Evolutionary conservation across 2,797 vertebrate genomes (phyloP).

Genomic region (Pseudomugil gertrudae): DNA sequence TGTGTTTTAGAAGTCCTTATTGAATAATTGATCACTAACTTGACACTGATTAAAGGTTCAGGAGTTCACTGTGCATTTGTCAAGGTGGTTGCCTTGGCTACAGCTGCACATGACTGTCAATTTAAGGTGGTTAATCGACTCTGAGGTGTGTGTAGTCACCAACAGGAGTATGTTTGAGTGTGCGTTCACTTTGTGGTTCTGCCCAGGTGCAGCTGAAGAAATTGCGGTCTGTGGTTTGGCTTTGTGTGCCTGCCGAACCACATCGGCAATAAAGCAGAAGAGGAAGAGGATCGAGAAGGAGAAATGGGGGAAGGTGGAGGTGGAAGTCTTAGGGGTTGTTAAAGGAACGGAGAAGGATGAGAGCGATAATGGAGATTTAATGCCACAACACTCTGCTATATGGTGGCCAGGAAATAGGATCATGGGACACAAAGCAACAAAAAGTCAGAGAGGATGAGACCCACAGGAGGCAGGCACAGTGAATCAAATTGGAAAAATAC

Average conservation of each 20-base stretch:
- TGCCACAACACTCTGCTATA: background rate
- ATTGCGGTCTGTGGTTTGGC: constrained; percentile 41
- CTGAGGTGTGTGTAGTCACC: background rate
- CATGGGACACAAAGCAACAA: constrained; percentile 1
- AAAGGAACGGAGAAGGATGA: constrained; percentile 29
- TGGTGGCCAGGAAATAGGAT: constrained; percentile 28
- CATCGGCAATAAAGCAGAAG: constrained; percentile 1
- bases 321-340: constrained; percentile 8
- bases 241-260: constrained; percentile 35
- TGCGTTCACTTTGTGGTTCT: background rate
- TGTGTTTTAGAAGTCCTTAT: constrained; percentile 1
- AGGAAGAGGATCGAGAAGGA: background rate
- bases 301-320: constrained; percentile 13
- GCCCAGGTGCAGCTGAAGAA: constrained; percentile 25
- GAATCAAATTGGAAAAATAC: background rate
- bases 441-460: constrained; percentile 15
- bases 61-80: constrained; percentile 17
- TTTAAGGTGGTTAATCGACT: background rate
- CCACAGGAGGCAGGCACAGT: background rate
- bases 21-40: constrained; percentile 16
- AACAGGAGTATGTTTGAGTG: background rate
- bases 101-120: background rate
- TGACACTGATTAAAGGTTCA: constrained; percentile 14
- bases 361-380: constrained; percentile 38
- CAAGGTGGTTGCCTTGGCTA: constrained; percentile 19